phyloP scores from a whole-genome alignment of 2,888 invertebrate genomes.

The Philereme vetulata region DNA sequence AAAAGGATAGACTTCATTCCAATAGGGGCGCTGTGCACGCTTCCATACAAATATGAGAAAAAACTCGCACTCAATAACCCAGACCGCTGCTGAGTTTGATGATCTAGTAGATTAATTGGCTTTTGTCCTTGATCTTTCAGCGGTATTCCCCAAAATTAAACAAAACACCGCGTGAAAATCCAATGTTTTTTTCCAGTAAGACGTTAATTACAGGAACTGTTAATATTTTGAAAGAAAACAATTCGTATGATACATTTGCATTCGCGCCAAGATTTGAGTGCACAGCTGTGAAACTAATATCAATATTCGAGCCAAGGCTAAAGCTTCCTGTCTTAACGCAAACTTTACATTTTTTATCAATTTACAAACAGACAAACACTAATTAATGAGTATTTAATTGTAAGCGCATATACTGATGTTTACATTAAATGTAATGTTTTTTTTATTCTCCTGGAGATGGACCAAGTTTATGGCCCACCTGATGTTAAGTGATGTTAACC shows the following conservation, averaged over 20 bases:
- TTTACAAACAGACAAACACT: slow-evolving; percentile 11
- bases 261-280: slow-evolving; percentile 23
- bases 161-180: neutral
- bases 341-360: slow-evolving; percentile 1
- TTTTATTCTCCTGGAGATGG: no score
- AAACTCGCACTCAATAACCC: no score
- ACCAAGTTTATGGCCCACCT: no score
- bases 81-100: no score
- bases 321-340: slow-evolving; percentile 16
- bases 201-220: neutral
- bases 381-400: slow-evolving; percentile 1
- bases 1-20: no score
- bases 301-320: slow-evolving; percentile 40
- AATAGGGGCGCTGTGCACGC: no score
- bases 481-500: no score
- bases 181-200: neutral
- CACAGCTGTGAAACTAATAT: slow-evolving; percentile 26
- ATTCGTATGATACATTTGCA: slow-evolving; percentile 16
- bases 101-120: neutral
- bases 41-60: no score
- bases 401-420: slow-evolving; percentile 4
- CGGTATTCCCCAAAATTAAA: neutral
- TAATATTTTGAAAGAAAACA: slow-evolving; percentile 10
- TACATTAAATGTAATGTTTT: neutral
- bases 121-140: neutral